Evolutionary conservation across 2,797 vertebrate genomes (phyloP), one percentile per base, ranked within the genome.

Genomic region (Coilia nasus): DNA sequence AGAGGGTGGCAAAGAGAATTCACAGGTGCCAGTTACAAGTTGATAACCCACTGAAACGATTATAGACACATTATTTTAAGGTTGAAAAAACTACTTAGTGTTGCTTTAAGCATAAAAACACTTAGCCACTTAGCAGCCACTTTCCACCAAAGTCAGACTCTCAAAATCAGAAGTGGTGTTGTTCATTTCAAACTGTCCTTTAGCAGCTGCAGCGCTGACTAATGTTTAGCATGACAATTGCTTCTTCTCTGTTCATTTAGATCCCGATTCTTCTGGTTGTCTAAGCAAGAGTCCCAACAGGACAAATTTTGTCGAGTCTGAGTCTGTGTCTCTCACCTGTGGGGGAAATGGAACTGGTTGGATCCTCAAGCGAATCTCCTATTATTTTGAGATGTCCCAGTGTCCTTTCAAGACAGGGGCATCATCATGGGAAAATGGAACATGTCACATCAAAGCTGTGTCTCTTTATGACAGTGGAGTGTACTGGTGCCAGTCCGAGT

Each of bases 401-500:
- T 71, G 67, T 35, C 67, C 67, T 35, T 71, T 71, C 25, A 35
- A 28, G 1, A 64, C n/a, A 64, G 60, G 60, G 10, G n/a, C n/a
- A 12, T 23, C 60, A 25, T 64, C 60, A n/a, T 64, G 60, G 60
- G 60, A 64, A 2, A 64, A 64, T 23, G 23, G 23, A 28, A 17
- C 28, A 3, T 71, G 64, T 15, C 14, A 71, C 64, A 71, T 71
- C 64, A 71, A 31, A 28, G 14, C 64, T 35, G 4, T 71, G 15
- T 6, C 25, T 2, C 3, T 2, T 1, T 35, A 35, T 17, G 64
- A 71, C 19, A 71, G 64, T 7, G 64, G 64, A 11, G 67, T 71
- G 67, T 71, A 71, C 67, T 71, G 67, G 67, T 71, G 67, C 67
- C 67, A 71, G 67, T 71, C 67, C 15, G 15, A 28, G 4, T 71